These are phyloP conservation scores for Rutilus rutilus DNA, from an alignment of 2,113 vertebrate species.

Conservation along the genomic window DNA sequence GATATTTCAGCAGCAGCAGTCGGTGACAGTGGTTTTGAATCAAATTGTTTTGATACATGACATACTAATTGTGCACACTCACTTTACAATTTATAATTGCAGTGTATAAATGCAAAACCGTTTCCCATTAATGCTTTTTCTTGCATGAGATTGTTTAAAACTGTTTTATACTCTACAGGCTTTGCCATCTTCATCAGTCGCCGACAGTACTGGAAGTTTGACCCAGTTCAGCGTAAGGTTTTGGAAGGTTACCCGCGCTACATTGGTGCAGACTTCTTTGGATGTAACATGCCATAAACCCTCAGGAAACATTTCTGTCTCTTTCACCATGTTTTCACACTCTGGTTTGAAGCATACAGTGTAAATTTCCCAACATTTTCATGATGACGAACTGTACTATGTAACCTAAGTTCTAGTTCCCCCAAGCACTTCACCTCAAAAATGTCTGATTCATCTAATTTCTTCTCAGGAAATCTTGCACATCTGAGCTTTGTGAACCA, in stretches of 20 bases:
- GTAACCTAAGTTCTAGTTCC: neutral
- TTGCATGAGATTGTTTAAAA: neutral
- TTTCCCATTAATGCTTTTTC: neutral
- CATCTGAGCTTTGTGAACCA: constrained; percentile 57
- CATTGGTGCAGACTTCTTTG: constrained; percentile 83
- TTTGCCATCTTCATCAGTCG: constrained; percentile 83
- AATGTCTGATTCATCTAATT: constrained; percentile 16
- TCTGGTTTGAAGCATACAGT: constrained; percentile 25
- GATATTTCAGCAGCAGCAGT: neutral
- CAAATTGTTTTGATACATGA: neutral
- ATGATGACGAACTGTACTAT: neutral
- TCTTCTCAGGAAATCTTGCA: constrained; percentile 62
- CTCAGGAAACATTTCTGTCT: constrained; percentile 34
- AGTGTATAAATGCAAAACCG: neutral
- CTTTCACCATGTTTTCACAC: neutral
- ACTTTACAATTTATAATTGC: neutral
- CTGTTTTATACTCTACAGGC: constrained; percentile 67
- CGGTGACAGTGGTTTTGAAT: neutral
- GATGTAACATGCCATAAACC: constrained; percentile 68
- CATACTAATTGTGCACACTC: neutral
- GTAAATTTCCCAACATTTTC: neutral
- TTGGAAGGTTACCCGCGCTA: constrained; percentile 82
- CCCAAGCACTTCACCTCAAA: neutral
- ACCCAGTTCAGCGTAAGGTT: constrained; percentile 77
- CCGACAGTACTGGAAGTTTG: constrained; percentile 85